Evolutionary conservation across 2,888 invertebrate species (phyloP), one percentile per base, ranked within the genome.

Genomic region (Neria commutata): DNA sequence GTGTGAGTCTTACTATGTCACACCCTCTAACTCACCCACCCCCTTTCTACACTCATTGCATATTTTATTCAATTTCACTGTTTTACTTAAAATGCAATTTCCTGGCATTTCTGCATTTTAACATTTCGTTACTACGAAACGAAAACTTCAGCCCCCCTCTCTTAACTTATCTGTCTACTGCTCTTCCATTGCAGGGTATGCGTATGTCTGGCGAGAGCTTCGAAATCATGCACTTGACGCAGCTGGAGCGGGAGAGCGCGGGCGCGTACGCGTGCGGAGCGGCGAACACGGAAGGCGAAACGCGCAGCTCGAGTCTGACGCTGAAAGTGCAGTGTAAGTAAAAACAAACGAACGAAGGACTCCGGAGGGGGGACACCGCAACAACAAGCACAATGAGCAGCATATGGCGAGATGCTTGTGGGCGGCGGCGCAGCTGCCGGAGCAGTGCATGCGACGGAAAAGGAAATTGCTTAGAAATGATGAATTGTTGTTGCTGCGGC

Each of bases 211-310:
- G 82, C 50, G 82, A 82, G 69, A 76, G 72, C 65, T 72, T 77
- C 53, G 82, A 83, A 76, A 88, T 87, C 63, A 83, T 94, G 71
- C 85, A 88, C 62, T 83, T 93, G 58, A 86, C 87, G 72, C 86
- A 86, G 56, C 83, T 94, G 65, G 85, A 87, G 65, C 85, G 90
- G 65, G 87, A 87, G 66, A 89, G 89, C 69, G 87, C 89, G 0
- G 91, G 92, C 2, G 87, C 90, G 56, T 95, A 94, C 79, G 86
- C 91, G 25, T 94, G 94, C 77, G 86, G 91, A 54, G 94, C 92
- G 3, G 85, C 86, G 61, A 94, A 94, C 77, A 83, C 87, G 1
- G 91, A 93, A 76, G 94, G 94, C 48, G 90, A 90, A 77, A 89
- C 90, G 2, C 85, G 89, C 66, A 94, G 93, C 75, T 87, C 89